Evolutionary conservation across 2,797 vertebrate genomes (phyloP).

Genomic region (Pelodytes ibericus): DNA sequence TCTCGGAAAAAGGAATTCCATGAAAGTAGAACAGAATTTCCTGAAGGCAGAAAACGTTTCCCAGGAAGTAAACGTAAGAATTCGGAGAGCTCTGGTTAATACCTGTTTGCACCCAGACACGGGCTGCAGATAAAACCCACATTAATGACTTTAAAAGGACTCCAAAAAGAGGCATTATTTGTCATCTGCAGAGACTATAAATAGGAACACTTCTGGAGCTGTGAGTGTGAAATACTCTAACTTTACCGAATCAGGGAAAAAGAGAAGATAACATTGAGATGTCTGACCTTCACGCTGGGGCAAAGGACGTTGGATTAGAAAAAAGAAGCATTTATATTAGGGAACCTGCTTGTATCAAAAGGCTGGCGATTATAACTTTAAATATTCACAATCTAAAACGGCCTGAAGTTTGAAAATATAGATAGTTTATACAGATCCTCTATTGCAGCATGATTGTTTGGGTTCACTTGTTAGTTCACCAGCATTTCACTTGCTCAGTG

Average conservation of each 20-base stretch:
- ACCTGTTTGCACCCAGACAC: slow-evolving; percentile 69
- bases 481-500: too few relatives aligned
- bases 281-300: slow-evolving; percentile 71
- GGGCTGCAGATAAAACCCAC: slow-evolving; percentile 68
- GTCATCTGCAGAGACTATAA: slow-evolving; percentile 78
- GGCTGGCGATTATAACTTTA: slow-evolving; percentile 9
- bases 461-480: too few relatives aligned
- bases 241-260: slow-evolving; percentile 78
- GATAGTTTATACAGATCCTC: too few relatives aligned
- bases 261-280: slow-evolving; percentile 79
- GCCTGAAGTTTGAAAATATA: not conserved
- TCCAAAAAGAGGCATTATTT: slow-evolving; percentile 75
- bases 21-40: slow-evolving; percentile 61
- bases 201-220: slow-evolving; percentile 81
- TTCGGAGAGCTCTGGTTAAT: slow-evolving; percentile 63
- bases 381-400: not conserved
- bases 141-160: slow-evolving; percentile 72
- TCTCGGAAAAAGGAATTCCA: too few relatives aligned
- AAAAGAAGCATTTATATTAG: slow-evolving; percentile 43
- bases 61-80: slow-evolving; percentile 62
- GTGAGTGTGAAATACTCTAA: slow-evolving; percentile 78
- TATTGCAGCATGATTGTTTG: too few relatives aligned
- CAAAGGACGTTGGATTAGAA: slow-evolving; percentile 37
- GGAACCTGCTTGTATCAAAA: slow-evolving; percentile 10
- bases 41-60: slow-evolving; percentile 66